Evolutionary conservation across 2,113 vertebrate species (phyloP).

Genomic region (Rhineura floridana): DNA sequence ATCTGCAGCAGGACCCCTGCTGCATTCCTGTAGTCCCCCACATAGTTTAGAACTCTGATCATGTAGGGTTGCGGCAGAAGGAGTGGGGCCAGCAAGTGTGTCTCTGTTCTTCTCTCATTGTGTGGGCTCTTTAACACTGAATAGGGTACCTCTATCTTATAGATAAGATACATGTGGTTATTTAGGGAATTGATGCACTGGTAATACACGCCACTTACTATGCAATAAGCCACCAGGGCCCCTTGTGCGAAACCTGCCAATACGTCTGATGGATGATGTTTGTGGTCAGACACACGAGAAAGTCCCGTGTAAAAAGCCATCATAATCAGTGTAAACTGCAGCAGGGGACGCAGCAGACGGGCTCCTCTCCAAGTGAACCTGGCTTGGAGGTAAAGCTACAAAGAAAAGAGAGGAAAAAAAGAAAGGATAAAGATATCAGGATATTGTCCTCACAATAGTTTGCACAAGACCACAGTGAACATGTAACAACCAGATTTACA

Average conservation of each 20-base stretch:
- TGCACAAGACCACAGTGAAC: not conserved
- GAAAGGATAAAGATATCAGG: rapidly evolving
- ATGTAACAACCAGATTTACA: too few species aligned
- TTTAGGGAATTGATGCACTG: not conserved
- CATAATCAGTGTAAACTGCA: constrained; percentile 97
- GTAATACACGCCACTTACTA: constrained; percentile 81
- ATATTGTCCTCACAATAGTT: not conserved
- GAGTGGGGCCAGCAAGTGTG: not conserved
- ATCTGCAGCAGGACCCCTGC: not conserved
- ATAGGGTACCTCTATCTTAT: not conserved
- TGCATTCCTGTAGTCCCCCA: too few species aligned
- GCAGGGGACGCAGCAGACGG: constrained; percentile 90
- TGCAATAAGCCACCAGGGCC: constrained; percentile 92
- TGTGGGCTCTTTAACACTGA: not conserved
- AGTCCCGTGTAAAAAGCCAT: constrained; percentile 97
- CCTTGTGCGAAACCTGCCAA: constrained; percentile 93
- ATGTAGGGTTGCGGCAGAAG: not conserved
- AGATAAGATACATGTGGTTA: not conserved
- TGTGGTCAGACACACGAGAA: constrained; percentile 93
- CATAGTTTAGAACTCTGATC: not conserved
- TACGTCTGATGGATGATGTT: constrained; percentile 93
- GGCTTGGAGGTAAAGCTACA: constrained; percentile 94
- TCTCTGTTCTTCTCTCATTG: not conserved
- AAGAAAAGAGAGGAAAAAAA: constrained; percentile 3
- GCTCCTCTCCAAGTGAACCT: constrained; percentile 94